These are phyloP conservation scores for Pan troglodytes DNA, from an alignment of 2,113 vertebrate species.

Conservation along the genomic window NHGRI_mPanTro3-v2.1_pri NC_072401.2:88406501-88407000, in stretches of 20 bases:
- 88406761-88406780: rapidly evolving
- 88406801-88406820: neutral
- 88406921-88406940: neutral
- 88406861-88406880: neutral
- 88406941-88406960: neutral
- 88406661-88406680: neutral
- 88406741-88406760: rapidly evolving
- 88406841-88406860: neutral
- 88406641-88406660: neutral
- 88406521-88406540: neutral
- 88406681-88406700: neutral
- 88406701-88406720: neutral
- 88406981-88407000: neutral
- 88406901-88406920: neutral
- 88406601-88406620: neutral
- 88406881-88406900: neutral
- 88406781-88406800: neutral
- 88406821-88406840: neutral
- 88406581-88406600: neutral
- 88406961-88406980: neutral
- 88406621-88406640: neutral
- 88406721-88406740: neutral
- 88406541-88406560: neutral
- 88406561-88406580: neutral
- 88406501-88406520: neutral